phyloP scores from a whole-genome alignment of 1,140 invertebrate genomes.

The Ceratina japonica region DNA sequence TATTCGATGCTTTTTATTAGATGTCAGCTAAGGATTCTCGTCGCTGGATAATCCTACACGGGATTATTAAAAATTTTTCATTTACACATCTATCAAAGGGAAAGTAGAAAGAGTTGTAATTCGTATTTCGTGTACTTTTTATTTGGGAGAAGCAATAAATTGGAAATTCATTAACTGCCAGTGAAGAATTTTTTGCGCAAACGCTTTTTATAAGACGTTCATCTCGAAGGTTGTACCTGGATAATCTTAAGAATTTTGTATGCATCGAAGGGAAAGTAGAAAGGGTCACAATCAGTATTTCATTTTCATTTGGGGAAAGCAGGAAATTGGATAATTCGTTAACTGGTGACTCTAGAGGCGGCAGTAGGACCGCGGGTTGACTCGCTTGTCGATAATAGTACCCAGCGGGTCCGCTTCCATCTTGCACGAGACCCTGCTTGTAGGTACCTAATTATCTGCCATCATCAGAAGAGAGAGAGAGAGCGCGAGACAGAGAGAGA shows the following conservation, averaged over 20 bases:
- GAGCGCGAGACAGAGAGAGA: not conserved
- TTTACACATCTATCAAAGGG: too few species aligned
- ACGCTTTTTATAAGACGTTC: too few species aligned
- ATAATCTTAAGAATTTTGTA: not conserved
- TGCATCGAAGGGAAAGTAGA: not conserved
- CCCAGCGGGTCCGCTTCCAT: conserved; percentile 47
- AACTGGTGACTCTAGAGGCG: conserved; percentile 42
- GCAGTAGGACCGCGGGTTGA: conserved; percentile 53
- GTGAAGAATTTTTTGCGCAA: too few species aligned
- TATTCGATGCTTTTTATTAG: not conserved
- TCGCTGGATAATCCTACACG: too few species aligned
- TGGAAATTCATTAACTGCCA: too few species aligned
- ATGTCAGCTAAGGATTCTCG: not conserved
- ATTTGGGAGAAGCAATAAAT: too few species aligned
- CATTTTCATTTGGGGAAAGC: not conserved
- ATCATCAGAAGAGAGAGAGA: conserved; percentile 22
- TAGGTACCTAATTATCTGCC: conserved; percentile 44
- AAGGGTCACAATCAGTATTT: conserved; percentile 7
- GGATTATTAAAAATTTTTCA: too few species aligned
- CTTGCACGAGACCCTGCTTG: conserved; percentile 37
- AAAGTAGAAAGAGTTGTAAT: too few species aligned
- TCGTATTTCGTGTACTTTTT: too few species aligned
- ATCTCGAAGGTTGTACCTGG: too few species aligned
- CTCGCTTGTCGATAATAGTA: conserved; percentile 47
- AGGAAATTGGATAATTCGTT: conserved; percentile 61